phyloP scores from a whole-genome alignment of 2,888 invertebrate genomes.

The Salpingus planirostris region DNA sequence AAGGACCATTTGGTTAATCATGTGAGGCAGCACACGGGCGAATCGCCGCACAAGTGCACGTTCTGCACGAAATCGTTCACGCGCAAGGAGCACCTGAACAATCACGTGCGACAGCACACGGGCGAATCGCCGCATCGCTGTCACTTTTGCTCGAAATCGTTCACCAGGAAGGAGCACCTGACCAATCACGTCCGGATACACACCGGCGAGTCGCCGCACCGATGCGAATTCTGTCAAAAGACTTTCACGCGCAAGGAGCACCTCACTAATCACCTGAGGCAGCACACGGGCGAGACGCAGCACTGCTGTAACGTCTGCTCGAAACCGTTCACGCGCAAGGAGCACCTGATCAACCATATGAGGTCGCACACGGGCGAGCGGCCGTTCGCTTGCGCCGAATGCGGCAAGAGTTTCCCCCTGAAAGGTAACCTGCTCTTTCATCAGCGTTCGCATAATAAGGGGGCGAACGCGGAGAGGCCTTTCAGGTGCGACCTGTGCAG shows the following conservation, averaged over 20 bases:
- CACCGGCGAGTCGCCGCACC: constrained; percentile 61
- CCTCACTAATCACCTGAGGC: constrained; percentile 63
- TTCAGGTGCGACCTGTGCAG: constrained; percentile 77
- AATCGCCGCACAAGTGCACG: constrained; percentile 68
- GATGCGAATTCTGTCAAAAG: constrained; percentile 78
- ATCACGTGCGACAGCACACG: constrained; percentile 80
- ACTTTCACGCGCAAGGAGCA: constrained; percentile 80
- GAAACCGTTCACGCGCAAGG: constrained; percentile 70
- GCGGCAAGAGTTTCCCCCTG: constrained; percentile 78
- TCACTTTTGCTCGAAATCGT: constrained; percentile 75
- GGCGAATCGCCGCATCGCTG: constrained; percentile 83
- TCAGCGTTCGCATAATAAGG: constrained; percentile 75
- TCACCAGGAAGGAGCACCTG: constrained; percentile 78
- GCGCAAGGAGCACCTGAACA: constrained; percentile 72
- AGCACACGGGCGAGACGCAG: constrained; percentile 62
- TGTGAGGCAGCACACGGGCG: constrained; percentile 58
- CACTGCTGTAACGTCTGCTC: constrained; percentile 70
- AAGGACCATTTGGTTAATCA: constrained; percentile 75
- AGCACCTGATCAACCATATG: constrained; percentile 72
- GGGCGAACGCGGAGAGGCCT: constrained; percentile 39
- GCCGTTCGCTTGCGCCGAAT: constrained; percentile 75
- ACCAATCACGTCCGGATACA: constrained; percentile 68
- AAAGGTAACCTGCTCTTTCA: constrained; percentile 78
- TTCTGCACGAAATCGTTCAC: constrained; percentile 73
- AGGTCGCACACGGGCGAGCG: constrained; percentile 71